These are phyloP conservation scores for Morone saxatilis DNA, from an alignment of 2,113 vertebrate genomes.

Conservation along the genomic window DNA sequence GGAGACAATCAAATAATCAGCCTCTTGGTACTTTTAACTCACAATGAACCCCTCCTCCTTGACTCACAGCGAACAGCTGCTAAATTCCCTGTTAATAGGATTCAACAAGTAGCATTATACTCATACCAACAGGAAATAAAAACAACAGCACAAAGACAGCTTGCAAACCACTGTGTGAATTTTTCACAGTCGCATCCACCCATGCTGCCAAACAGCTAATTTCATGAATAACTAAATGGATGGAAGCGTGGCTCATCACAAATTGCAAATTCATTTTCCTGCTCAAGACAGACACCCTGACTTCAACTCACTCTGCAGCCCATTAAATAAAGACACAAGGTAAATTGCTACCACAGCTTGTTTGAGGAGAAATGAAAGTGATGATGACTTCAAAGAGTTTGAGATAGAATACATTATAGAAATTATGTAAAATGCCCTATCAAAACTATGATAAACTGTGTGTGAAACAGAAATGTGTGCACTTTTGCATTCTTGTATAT, in stretches of 20 bases:
- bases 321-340: slow-evolving; percentile 72
- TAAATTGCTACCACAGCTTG: slow-evolving; percentile 61
- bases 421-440: slow-evolving; percentile 40
- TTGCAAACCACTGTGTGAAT: slow-evolving; percentile 27
- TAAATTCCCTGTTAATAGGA: slow-evolving; percentile 21
- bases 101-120: slow-evolving; percentile 25
- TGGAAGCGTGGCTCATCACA: slow-evolving; percentile 67
- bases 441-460: not conserved
- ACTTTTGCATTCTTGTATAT: not conserved
- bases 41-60: not conserved
- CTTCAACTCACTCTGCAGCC: slow-evolving; percentile 49
- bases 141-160: slow-evolving; percentile 10
- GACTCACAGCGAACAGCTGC: not conserved
- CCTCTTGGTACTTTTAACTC: not conserved
- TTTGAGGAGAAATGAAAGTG: slow-evolving; percentile 50
- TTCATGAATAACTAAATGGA: slow-evolving; percentile 53
- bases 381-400: slow-evolving; percentile 59
- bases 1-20: slow-evolving; percentile 21
- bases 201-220: slow-evolving; percentile 50
- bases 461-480: not conserved
- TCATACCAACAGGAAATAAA: not conserved
- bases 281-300: slow-evolving; percentile 50
- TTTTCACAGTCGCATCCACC: slow-evolving; percentile 10
- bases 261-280: slow-evolving; percentile 65
- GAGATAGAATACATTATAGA: slow-evolving; percentile 50